Evolutionary conservation across 2,113 vertebrate species (phyloP), one percentile per base, ranked within the genome.

Genomic region (Tenrec ecaudatus): DNA sequence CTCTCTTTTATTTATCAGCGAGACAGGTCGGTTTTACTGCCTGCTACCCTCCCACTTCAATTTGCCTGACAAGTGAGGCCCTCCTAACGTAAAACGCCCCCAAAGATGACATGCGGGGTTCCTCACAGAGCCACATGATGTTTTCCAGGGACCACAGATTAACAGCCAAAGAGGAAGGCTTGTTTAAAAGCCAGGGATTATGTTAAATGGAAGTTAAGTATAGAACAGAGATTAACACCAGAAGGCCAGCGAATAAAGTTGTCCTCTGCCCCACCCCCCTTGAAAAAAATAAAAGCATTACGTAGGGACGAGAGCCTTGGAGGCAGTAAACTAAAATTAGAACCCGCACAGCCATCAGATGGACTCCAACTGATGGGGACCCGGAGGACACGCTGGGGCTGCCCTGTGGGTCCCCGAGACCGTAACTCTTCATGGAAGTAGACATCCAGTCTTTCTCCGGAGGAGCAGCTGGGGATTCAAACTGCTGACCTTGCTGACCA

Each of bases 51-150:
- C 47, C 77, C 78, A 89, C 80, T 86, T 93, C 83, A 68, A 95
- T 95, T 92, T 93, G 60, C 83, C 58, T 95, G 81, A 96, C n/a
- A 76, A 94, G 85, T 88, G 81, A 89, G 89, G 85, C 27, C 82
- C 58, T 89, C 20, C 64, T 83, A 88, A 94, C 73, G 43, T 53
- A 84, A 91, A 91, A 82, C 75, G 66, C 33, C 84, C 87, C 88
- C 64, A 86, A 62, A 92, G 47, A 76, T 38, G 81, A 82, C 88
- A 82, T 4, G 7, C 23, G 38, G 60, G 66, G 31, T 94, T 93
- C 88, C 86, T 89, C 69, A 76, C 88, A 68, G 6, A 10, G 27
- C 17, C 40, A 86, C 22, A 60, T 58, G 3, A 57, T 43, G 40
- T 89, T 84, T 62, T 31, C 33, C 31, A n/a, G 83, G 6, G 20